These are phyloP conservation scores for Himalopsyche anomala DNA, from an alignment of 2,888 invertebrate genomes.

Conservation along the genomic window DNA sequence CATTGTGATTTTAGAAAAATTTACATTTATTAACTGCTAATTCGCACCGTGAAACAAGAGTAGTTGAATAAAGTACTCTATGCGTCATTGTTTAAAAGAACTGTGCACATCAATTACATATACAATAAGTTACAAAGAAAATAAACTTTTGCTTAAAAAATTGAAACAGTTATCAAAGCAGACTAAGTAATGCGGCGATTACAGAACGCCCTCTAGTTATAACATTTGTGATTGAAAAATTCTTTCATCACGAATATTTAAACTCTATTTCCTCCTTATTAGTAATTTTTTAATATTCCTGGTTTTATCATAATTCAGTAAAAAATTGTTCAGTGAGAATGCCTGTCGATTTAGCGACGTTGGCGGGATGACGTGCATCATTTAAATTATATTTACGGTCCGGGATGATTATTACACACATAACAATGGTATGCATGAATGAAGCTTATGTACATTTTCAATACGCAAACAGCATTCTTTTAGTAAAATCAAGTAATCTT, in stretches of 20 bases:
- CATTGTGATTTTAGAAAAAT: no score
- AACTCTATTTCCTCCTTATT: no score
- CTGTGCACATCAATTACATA: constrained; percentile 11
- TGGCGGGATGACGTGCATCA: not conserved
- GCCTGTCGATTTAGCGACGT: not conserved
- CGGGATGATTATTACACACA: not conserved
- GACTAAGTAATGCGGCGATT: not conserved
- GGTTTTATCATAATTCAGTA: constrained; percentile 23
- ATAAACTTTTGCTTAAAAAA: not conserved
- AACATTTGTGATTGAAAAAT: not conserved
- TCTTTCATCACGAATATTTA: not conserved
- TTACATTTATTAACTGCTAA: no score
- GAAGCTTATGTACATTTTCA: constrained; percentile 24
- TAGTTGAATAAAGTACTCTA: no score
- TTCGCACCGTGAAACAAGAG: no score
- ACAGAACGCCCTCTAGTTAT: not conserved
- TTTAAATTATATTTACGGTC: not conserved
- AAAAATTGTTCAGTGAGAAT: constrained; percentile 22
- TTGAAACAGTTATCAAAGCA: not conserved
- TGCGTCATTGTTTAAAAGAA: not conserved
- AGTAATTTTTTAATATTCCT: not conserved
- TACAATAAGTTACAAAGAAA: constrained; percentile 16
- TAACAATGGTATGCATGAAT: not conserved
- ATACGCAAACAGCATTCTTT: not conserved
- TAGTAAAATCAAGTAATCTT: not conserved